Conservation (phyloP, 2,888 invertebrate genomes). For the Drosophila leonis region DNA sequence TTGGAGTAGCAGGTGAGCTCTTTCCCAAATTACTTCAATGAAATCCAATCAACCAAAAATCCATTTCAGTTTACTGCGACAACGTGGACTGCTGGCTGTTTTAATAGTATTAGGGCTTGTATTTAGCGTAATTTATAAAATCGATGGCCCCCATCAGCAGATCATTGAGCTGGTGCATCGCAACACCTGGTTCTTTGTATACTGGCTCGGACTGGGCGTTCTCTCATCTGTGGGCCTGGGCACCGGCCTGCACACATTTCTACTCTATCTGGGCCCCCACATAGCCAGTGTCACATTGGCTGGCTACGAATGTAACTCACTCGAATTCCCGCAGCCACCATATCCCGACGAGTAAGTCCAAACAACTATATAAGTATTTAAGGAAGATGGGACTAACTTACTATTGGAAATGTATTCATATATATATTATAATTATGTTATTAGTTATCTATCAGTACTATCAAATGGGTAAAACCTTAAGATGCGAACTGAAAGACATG, state of each 20-base stretch:
- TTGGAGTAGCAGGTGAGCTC: conserved; percentile 88
- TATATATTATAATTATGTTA: not conserved
- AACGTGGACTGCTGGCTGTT: conserved; percentile 81
- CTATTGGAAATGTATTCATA: not conserved
- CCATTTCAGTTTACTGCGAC: conserved; percentile 81
- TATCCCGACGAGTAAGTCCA: conserved; percentile 96
- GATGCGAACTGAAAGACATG: too few relatives aligned
- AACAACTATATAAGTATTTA: not conserved
- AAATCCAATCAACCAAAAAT: not conserved
- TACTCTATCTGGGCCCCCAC: conserved; percentile 99
- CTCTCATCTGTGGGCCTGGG: conserved; percentile 99
- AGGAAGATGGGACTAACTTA: not conserved
- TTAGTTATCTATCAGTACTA: too few relatives aligned
- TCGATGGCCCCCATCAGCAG: conserved; percentile 85
- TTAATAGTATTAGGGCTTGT: conserved; percentile 83
- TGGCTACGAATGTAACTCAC: conserved; percentile 97
- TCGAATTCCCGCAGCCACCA: conserved; percentile 98
- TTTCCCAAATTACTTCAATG: conserved; percentile 9
- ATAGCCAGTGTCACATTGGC: conserved; percentile 99
- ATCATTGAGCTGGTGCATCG: conserved; percentile 82
- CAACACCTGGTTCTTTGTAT: conserved; percentile 87
- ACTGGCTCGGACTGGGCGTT: conserved; percentile 97
- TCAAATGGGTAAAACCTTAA: too few relatives aligned
- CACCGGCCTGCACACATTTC: conserved; percentile 99
- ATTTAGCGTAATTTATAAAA: conserved; percentile 83